phyloP scores from a whole-genome alignment of 2,797 vertebrate genomes.

The Hydrophis major region DNA sequence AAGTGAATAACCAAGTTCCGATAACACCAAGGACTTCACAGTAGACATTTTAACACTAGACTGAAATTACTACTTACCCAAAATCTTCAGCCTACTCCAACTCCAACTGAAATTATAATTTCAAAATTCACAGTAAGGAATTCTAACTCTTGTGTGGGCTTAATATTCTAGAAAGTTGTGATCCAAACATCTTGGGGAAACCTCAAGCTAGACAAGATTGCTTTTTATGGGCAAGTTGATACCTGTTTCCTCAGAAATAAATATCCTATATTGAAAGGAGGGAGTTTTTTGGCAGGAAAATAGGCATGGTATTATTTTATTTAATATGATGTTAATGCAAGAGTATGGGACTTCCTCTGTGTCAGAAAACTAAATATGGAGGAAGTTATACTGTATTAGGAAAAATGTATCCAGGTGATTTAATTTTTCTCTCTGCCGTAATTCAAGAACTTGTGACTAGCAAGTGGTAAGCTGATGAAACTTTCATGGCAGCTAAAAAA shows the following conservation, averaged over 20 bases:
- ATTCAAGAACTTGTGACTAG: not conserved
- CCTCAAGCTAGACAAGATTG: not conserved
- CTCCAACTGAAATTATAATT: not conserved
- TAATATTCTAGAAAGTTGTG: not conserved
- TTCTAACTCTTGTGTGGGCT: not conserved
- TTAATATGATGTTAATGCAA: not conserved
- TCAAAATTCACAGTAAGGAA: not conserved
- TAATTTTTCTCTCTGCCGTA: not conserved
- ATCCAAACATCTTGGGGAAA: not conserved
- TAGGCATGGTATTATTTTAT: not conserved
- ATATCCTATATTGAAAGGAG: not conserved
- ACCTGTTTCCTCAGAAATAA: not conserved
- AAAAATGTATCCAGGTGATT: not conserved
- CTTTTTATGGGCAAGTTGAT: not conserved
- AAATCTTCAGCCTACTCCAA: not conserved
- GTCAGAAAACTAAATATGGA: not conserved
- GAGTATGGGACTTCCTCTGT: not conserved
- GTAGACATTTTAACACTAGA: not conserved
- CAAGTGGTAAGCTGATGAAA: not conserved
- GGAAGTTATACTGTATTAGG: not conserved
- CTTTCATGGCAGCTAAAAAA: not conserved
- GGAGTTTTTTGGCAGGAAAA: not conserved
- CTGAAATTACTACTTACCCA: not conserved
- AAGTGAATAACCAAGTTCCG: not conserved
- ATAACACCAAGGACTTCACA: not conserved